Percentiles rank a stretch among this genome's conserved stretches.
phyloP scores from a whole-genome alignment of 2,888 invertebrate genomes.

The Enchytraeus crypticus region DNA sequence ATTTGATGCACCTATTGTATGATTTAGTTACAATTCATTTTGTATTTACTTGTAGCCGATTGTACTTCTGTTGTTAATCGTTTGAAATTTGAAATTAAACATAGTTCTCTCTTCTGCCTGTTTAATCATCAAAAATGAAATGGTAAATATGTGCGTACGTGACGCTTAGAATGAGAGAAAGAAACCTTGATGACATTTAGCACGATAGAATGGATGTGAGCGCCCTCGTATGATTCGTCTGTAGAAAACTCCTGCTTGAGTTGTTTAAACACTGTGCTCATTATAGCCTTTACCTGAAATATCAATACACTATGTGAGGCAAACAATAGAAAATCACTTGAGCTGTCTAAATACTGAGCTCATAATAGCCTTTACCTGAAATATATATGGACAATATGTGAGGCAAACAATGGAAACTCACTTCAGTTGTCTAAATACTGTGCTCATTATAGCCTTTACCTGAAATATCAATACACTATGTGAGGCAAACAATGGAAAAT shows the following conservation, averaged over 20 bases:
- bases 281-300: conserved; percentile 42
- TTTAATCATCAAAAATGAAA: too few species aligned
- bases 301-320: conserved; percentile 2
- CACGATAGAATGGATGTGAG: conserved; percentile 35
- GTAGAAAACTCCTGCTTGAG: conserved; percentile 35
- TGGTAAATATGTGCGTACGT: too few species aligned
- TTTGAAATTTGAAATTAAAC: too few species aligned
- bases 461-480: conserved; percentile 18
- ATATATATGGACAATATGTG: neutral
- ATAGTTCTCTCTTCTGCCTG: too few species aligned
- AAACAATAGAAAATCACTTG: too few species aligned
- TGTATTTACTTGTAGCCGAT: too few species aligned
- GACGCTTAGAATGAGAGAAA: too few species aligned
- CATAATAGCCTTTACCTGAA: neutral
- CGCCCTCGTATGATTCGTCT: conserved; percentile 34
- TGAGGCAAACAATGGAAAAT: too few species aligned
- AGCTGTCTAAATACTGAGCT: neutral
- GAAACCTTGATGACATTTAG: conserved; percentile 38
- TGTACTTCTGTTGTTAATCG: too few species aligned
- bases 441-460: conserved; percentile 46
- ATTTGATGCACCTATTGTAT: too few species aligned
- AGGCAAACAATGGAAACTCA: too few species aligned
- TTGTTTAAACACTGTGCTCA: conserved; percentile 41
- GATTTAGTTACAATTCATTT: too few species aligned
- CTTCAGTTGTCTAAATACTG: conserved; percentile 36